Evolutionary conservation across 1,140 invertebrate species (phyloP).

Genomic region (Choristoneura fumiferana): DNA sequence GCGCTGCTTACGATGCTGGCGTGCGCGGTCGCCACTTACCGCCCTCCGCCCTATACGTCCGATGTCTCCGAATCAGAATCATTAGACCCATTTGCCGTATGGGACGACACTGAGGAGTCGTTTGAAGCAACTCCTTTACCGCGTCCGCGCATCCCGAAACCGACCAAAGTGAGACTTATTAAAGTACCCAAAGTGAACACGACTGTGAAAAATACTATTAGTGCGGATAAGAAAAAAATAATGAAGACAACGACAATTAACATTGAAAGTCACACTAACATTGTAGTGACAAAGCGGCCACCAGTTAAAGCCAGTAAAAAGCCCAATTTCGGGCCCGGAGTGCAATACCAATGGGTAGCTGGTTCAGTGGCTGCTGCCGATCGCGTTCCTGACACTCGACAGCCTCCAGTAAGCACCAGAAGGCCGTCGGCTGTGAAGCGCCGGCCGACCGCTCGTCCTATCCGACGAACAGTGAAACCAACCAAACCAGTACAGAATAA

Average conservation of each 20-base stretch:
- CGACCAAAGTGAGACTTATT: constrained; percentile 59
- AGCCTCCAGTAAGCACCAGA: constrained; percentile 22
- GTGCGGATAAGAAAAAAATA: constrained; percentile 56
- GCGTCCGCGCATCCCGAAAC: constrained; percentile 34
- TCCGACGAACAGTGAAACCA: constrained; percentile 36
- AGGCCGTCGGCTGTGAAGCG: constrained; percentile 28
- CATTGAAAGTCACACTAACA: constrained; percentile 67
- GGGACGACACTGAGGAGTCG: constrained; percentile 61
- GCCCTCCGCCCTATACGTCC: constrained; percentile 32
- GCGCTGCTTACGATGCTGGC: constrained; percentile 68
- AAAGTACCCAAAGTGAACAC: constrained; percentile 53
- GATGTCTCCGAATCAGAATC: constrained; percentile 49
- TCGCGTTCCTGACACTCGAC: constrained; percentile 22
- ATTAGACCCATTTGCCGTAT: constrained; percentile 47
- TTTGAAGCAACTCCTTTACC: constrained; percentile 37
- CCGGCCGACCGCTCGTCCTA: constrained; percentile 31
- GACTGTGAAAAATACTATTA: constrained; percentile 49
- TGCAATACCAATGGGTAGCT: constrained; percentile 20
- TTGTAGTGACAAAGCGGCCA: constrained; percentile 59
- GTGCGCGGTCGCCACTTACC: constrained; percentile 45
- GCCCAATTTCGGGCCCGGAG: not conserved
- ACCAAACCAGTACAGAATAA: constrained; percentile 40
- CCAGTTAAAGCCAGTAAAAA: not conserved
- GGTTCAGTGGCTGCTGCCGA: constrained; percentile 14
- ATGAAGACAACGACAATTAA: constrained; percentile 65